Conservation (phyloP, 1,140 invertebrate species). For the Habropoda laboriosa region DNA sequence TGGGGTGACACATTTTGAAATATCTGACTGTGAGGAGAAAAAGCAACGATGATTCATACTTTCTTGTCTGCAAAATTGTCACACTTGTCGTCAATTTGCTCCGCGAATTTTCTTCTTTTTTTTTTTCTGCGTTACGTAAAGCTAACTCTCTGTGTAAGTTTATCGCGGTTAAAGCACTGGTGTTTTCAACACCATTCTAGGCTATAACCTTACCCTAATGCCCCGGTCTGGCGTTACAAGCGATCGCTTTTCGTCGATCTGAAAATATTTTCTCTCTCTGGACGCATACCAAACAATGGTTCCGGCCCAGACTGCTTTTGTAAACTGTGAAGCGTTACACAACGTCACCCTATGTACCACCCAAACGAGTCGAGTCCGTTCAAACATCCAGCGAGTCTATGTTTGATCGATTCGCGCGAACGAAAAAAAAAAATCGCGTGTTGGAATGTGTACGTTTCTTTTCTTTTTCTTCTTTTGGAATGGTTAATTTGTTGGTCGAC, state of each 20-base stretch:
- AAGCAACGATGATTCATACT: not conserved
- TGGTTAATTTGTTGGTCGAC: not conserved
- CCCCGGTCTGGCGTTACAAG: not conserved
- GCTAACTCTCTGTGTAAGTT: not conserved
- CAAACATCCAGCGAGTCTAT: not conserved
- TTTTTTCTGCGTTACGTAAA: not conserved
- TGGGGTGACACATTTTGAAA: not conserved
- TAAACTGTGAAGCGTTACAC: conserved; percentile 37
- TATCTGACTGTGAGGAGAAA: not conserved
- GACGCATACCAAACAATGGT: conserved; percentile 36
- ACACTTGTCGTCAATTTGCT: no score
- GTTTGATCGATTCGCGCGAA: conserved; percentile 12
- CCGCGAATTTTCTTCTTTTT: no score
- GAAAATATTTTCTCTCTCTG: conserved; percentile 44
- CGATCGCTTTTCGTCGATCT: conserved; percentile 21
- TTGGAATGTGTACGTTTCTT: conserved; percentile 3
- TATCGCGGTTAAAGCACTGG: no score
- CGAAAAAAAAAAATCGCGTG: not conserved
- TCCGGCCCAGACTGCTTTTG: conserved; percentile 15
- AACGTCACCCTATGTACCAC: conserved; percentile 8
- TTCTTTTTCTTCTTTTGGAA: no score
- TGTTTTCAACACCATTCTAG: not conserved
- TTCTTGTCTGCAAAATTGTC: not conserved
- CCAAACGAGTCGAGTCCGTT: conserved; percentile 22
- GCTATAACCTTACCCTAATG: not conserved